Percentiles rank a stretch among this genome's conserved stretches.
These are phyloP conservation scores for Scyliorhinus canicula DNA, from an alignment of 2,797 vertebrate genomes.

Conservation along the genomic window DNA sequence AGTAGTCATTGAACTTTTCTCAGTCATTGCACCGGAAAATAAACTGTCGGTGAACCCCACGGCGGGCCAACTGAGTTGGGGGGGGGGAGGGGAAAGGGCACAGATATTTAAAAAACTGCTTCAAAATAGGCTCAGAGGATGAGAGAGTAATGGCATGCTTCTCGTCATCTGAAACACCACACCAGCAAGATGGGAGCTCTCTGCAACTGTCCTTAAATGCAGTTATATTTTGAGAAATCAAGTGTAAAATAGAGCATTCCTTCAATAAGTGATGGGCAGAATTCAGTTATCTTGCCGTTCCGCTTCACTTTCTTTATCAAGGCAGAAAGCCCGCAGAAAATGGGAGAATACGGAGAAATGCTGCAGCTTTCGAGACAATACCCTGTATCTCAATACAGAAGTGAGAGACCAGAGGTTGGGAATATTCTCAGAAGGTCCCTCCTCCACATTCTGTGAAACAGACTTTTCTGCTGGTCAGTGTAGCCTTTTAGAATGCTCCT, in stretches of 20 bases:
- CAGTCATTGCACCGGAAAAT: slow-evolving; percentile 22
- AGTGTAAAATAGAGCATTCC: background rate
- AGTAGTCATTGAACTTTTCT: slow-evolving; percentile 65
- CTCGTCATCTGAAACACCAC: background rate
- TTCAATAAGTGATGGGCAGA: background rate
- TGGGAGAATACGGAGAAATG: background rate
- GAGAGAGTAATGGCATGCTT: background rate
- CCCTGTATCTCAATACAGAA: background rate
- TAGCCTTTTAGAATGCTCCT: no score
- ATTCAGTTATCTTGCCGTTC: background rate
- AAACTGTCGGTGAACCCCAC: background rate
- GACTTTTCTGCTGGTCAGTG: background rate
- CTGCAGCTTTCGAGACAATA: no score
- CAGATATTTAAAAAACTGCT: background rate
- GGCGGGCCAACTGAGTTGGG: background rate
- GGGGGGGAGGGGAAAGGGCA: background rate
- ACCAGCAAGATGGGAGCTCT: no score
- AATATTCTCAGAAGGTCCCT: background rate
- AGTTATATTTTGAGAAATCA: no score
- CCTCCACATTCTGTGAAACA: background rate
- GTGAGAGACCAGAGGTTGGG: background rate
- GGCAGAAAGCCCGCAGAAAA: background rate
- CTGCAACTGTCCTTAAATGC: background rate
- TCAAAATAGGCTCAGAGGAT: background rate
- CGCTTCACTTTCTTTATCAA: background rate